Base-by-base conservation (phyloP, 2,797 vertebrate species). In the Sandelia bainsii region DNA sequence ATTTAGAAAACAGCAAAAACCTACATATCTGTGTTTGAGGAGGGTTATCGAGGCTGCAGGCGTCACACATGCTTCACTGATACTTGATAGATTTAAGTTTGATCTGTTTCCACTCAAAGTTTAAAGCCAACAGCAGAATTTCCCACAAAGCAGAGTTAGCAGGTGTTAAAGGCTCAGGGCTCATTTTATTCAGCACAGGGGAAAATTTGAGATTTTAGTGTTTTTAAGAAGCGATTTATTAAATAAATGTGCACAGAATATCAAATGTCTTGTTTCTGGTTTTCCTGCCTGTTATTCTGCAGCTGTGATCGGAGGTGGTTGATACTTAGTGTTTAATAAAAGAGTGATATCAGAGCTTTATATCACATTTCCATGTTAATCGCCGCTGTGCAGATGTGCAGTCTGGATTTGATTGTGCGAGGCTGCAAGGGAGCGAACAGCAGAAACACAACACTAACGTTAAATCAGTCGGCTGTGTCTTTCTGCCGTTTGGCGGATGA, bases 311-410 rank as follows among this genome's bases (percentile, higher is more conserved):
- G 12, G 32, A 45, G 34, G 9, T 13, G 48, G 48, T 68, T 12
- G 19, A 52, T 42, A 25, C 27, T 25, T 57, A 1, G 42, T 42
- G n/a, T 66, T 71, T 59, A 68, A 72, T 67, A 59, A 75, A 72
- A 62, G 67, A 45, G 27, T 27, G 54, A 59, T 46, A 67, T 52
- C 48, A 29, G 19, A 66, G 57, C 4, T 3, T 2, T 32, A 2
- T 22, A 48, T 81, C 68, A 51, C 37, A 51, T 74, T 39, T 59
- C 62, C 6, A 1, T 77, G 60, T 73, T 40, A 57, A 37, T 16
- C 29, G 27, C 82, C 53, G 67, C 51, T 67, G 67, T 84, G 78
- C 75, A 83, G 69, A 80, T 83, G 72, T 77, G 48, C 46, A 3
- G 74, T 75, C 72, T 72, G 75, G 77, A 52, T 56, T 52, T 51